Base-by-base conservation (phyloP, 2,888 invertebrate genomes). In the Trichogramma evanescens region DNA sequence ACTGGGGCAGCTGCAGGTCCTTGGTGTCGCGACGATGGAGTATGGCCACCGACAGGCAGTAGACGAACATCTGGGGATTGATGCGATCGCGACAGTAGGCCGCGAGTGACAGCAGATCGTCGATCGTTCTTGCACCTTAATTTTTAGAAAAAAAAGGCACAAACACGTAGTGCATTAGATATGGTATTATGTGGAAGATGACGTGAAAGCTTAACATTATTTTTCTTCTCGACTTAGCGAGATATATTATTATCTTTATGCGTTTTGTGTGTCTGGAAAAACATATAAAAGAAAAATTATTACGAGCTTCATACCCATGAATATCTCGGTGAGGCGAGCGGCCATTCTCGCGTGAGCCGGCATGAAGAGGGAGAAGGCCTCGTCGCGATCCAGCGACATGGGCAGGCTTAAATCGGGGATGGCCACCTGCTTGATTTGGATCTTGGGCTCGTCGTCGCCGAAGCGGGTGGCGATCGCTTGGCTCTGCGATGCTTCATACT, bases 61-160 rank as follows among this genome's bases (percentile, higher is more conserved):
- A 92, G 75, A 90, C 88, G 78, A 89, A 93, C 64, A 93, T 76
- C 66, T 88, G 86, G 0, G 91, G 86, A 77, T 93, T 93, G 7
- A 92, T 78, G 46, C 87, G 84, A 67, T 87, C 87, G 61, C 89
- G 83, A 50, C 86, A 82, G 70, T 81, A 91, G 9, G 86, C 86
- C 54, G 88, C 83, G n/a, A 86, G 82, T 0, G 90, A 85, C 69
- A 85, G 78, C 61, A 92, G 82, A 66, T 91, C 89, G 0, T 89
- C 87, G 9, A 86, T 74, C 52, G 83, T 83, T 43, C 86, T 82
- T 83, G 90, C 85, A 26, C 84, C 89, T 87, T 3, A 1, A 39
- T 5, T 26, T 13, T n/a, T 10, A 2, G 2, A 2, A n/a, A 1
- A 49, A 49, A 13, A 8, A 49, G 1, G 6, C 13, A n/a, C 49